Percentiles rank a stretch among this genome's conserved stretches.
Evolutionary conservation across 2,797 vertebrate species (phyloP).

Genomic region (Ceryle rudis): DNA sequence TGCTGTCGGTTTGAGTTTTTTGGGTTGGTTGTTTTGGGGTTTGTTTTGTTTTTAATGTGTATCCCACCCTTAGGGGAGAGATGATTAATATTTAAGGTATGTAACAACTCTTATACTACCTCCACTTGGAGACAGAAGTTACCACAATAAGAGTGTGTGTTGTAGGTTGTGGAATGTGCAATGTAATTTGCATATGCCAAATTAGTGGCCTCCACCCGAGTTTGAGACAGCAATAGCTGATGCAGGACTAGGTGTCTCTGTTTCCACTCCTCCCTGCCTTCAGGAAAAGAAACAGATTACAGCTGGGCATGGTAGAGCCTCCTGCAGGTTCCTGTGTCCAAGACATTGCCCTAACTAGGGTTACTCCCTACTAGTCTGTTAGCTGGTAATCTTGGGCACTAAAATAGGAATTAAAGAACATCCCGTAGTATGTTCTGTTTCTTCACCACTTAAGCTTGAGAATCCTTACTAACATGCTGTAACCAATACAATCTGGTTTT

Average conservation of each 20-base stretch:
- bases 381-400: not conserved
- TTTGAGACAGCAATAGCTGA: not conserved
- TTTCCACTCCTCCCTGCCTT: not conserved
- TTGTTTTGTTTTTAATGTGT: not conserved
- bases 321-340: not conserved
- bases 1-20: not conserved
- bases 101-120: not conserved
- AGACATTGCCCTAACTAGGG: not conserved
- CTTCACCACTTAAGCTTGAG: not conserved
- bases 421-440: not conserved
- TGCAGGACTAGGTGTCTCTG: not conserved
- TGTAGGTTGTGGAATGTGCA: slow-evolving; percentile 9
- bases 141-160: not conserved
- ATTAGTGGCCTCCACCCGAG: not conserved
- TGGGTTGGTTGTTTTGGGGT: not conserved
- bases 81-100: slow-evolving; percentile 15
- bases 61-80: not conserved
- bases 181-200: not conserved
- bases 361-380: not conserved
- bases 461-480: not conserved
- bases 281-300: not conserved
- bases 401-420: not conserved
- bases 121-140: not conserved
- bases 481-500: not conserved
- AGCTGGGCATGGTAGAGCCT: not conserved